Base-by-base conservation (phyloP, 1,140 invertebrate genomes). In the Chymomyza costata region DNA sequence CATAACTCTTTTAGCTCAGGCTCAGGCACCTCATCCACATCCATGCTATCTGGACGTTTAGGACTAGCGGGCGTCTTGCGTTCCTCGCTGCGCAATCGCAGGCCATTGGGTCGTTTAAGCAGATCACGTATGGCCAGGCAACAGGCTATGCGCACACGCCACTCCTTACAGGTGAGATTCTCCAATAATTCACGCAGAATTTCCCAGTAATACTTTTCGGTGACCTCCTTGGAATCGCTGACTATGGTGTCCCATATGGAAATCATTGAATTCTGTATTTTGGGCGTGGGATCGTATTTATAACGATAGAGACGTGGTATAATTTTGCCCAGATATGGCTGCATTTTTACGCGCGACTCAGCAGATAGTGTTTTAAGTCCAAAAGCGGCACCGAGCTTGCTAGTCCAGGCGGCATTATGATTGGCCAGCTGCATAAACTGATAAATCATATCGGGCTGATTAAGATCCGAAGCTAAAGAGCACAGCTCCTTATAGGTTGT, bases 371-470 rank as follows among this genome's bases (percentile, higher is more conserved):
- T 93, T 32, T 93, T 92, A 84, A 97, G 94, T 1, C 95, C 95
- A 88, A 96, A 96, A 0, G 95, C 95, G 28, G 96, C 95, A 19
- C 95, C 95, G 89, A 92, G 91, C 86, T 95, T 95, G 1, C 95
- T 96, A 70, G 95, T 97, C 96, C 96, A 98, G 15, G 94, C 89
- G 2, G 94, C 92, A 87, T 97, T 96, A 74, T 97, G 93, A 88
- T 97, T 96, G 2, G 95, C 95, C 48, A 98, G 86, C 85, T 97
- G 92, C 92, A 98, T 94, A 82, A 98, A 98, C 86, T 95, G 94
- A 86, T 98, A 98, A 53, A 97, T 91, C 34, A 98, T 89, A 85
- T 98, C 95, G 0, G 96, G 96, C 82, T 97, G 94, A 81, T 97
- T 97, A 21, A 98, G 87, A 86, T 97, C 95, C 3, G 94, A 95